A percentile compares a stretch with the other conserved stretches of the same genome.
phyloP scores from a whole-genome alignment of 2,113 vertebrate genomes.

The Microcebus murinus region DNA sequence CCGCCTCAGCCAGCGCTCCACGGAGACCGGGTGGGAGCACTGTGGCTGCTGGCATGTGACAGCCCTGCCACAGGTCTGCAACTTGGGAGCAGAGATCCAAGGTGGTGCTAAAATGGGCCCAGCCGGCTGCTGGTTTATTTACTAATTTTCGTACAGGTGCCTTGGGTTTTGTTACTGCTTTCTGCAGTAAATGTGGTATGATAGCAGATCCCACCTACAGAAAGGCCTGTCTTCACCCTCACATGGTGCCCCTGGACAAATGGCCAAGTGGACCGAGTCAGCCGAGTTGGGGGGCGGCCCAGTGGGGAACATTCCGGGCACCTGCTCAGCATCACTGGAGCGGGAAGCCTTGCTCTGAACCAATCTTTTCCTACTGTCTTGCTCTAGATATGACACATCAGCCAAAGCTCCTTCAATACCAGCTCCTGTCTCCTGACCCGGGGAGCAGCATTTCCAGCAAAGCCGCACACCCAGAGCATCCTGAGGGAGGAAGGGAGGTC shows the following conservation, averaged over 20 bases:
- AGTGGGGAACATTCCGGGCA: accelerated
- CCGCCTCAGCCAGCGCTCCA: neutral
- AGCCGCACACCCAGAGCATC: neutral
- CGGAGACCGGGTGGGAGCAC: accelerated
- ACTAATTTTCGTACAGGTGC: neutral
- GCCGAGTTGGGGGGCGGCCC: neutral
- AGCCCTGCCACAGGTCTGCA: neutral
- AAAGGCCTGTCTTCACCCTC: neutral
- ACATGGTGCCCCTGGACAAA: neutral
- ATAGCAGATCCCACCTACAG: neutral
- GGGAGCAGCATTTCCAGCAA: neutral
- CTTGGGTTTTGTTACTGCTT: neutral
- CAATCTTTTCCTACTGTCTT: no score
- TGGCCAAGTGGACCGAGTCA: accelerated
- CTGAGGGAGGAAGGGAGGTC: neutral
- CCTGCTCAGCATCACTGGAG: neutral
- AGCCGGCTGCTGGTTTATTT: neutral
- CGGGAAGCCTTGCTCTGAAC: neutral
- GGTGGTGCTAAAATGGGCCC: neutral
- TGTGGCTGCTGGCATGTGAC: accelerated
- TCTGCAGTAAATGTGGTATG: neutral
- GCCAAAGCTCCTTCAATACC: neutral
- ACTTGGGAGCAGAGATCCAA: neutral
- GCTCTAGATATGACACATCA: neutral
- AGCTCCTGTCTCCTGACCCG: neutral